A percentile compares a stretch with the other conserved stretches of the same genome.
Evolutionary conservation across 2,888 invertebrate genomes (phyloP).

Genomic region (Pseudanteris insignis): DNA sequence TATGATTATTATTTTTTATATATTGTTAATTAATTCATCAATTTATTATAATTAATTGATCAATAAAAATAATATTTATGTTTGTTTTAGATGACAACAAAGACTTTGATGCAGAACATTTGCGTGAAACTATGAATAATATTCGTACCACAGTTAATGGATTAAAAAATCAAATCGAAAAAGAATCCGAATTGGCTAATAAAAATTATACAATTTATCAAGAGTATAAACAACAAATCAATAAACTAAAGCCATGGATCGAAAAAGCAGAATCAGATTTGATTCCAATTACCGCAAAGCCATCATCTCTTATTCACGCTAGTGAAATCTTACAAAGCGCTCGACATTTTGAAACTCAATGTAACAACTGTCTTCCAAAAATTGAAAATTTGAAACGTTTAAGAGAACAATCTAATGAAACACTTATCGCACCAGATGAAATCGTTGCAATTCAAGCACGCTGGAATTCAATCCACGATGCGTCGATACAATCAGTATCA

Average conservation of each 20-base stretch:
- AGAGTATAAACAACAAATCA: conserved; percentile 81
- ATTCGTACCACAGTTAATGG: conserved; percentile 80
- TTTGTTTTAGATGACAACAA: conserved; percentile 26
- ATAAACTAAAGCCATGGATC: conserved; percentile 78
- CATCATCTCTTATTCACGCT: conserved; percentile 83
- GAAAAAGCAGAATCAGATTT: conserved; percentile 87
- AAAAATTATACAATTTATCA: conserved; percentile 87
- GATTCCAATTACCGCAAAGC: conserved; percentile 77
- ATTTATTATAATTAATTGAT: conserved; percentile 2
- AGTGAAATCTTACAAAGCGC: conserved; percentile 78
- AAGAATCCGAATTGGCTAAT: conserved; percentile 78
- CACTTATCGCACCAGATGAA: conserved; percentile 83
- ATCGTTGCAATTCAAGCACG: conserved; percentile 84
- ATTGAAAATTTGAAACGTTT: conserved; percentile 79
- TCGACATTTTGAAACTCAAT: conserved; percentile 78
- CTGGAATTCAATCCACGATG: conserved; percentile 85
- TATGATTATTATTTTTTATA: background rate
- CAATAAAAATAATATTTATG: conserved; percentile 4
- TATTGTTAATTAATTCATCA: too few relatives aligned
- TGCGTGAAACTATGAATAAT: conserved; percentile 79
- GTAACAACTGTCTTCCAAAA: conserved; percentile 78
- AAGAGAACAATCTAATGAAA: conserved; percentile 79
- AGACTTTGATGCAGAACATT: conserved; percentile 66
- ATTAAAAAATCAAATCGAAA: conserved; percentile 79
- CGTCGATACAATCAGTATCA: conserved; percentile 79